phyloP scores from a whole-genome alignment of 2,888 invertebrate species.

The Malthinus seriepunctatus region DNA sequence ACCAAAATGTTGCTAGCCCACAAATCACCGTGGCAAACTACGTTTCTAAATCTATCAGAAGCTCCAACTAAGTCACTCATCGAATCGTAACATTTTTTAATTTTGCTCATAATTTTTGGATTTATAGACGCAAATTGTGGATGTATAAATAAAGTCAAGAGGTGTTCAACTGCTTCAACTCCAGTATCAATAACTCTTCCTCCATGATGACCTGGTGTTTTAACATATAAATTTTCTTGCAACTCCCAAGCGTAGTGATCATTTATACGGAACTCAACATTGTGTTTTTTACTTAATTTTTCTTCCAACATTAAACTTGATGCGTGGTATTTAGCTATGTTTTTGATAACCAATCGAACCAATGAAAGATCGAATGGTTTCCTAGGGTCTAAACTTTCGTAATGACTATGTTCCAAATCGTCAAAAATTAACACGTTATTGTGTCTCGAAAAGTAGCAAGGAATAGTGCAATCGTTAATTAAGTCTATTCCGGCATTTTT shows the following conservation, averaged over 20 bases:
- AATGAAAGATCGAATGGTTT: conserved; percentile 8
- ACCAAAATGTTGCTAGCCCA: conserved; percentile 43
- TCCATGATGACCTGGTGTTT: background rate
- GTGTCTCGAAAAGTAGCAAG: conserved; percentile 26
- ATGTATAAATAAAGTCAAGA: background rate
- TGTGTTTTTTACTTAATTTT: background rate
- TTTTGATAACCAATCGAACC: conserved; percentile 40
- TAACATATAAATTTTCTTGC: background rate
- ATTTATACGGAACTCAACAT: background rate
- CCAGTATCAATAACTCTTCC: background rate
- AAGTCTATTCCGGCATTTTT: background rate
- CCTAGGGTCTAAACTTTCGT: background rate
- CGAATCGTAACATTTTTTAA: conserved; percentile 6
- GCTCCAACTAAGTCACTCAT: conserved; percentile 37
- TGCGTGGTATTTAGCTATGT: conserved; percentile 49
- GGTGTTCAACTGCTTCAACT: background rate
- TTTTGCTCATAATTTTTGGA: background rate
- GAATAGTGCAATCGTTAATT: conserved; percentile 20
- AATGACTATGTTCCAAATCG: conserved; percentile 41
- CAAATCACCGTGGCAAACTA: conserved; percentile 48
- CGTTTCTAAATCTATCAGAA: conserved; percentile 50
- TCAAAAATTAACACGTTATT: conserved; percentile 47
- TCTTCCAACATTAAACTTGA: conserved; percentile 49
- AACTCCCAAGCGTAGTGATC: background rate
- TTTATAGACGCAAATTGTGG: background rate